Conservation (phyloP, 1,140 invertebrate genomes). For the Drosophila simulans region DNA sequence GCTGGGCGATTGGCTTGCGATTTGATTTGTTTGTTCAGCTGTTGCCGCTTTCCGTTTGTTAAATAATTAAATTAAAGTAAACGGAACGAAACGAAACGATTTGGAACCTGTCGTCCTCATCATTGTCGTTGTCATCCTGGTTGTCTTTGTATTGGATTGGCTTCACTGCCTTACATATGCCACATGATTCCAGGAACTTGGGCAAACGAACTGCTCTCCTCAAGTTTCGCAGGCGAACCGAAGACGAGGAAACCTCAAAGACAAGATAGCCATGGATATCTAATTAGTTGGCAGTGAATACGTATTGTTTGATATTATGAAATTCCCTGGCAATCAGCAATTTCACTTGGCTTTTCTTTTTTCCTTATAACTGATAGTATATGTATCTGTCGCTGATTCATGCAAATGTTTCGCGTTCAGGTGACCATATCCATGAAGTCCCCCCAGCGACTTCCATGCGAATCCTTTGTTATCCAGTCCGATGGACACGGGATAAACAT, state of each 20-base stretch:
- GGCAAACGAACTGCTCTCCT: background rate
- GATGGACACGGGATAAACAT: conserved; percentile 42
- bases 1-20: conserved; percentile 28
- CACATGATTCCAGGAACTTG: conserved; percentile 2
- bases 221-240: background rate
- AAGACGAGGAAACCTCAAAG: background rate
- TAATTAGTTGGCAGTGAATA: background rate
- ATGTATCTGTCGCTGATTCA: conserved; percentile 13
- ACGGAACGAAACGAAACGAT: conserved; percentile 21
- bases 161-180: conserved; percentile 8
- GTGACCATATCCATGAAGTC: conserved; percentile 11
- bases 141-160: conserved; percentile 1
- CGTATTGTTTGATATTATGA: background rate
- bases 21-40: conserved; percentile 66
- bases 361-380: background rate
- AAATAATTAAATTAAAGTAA: conserved; percentile 77
- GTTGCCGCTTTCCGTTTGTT: conserved; percentile 16
- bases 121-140: conserved; percentile 23
- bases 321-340: no score
- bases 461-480: conserved; percentile 25
- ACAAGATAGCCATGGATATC: background rate
- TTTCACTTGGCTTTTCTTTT: background rate
- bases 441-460: background rate
- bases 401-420: conserved; percentile 28
- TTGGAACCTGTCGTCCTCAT: conserved; percentile 33